Base-by-base conservation (phyloP, 2,888 invertebrate genomes). In the Lutraria lutraria region DNA sequence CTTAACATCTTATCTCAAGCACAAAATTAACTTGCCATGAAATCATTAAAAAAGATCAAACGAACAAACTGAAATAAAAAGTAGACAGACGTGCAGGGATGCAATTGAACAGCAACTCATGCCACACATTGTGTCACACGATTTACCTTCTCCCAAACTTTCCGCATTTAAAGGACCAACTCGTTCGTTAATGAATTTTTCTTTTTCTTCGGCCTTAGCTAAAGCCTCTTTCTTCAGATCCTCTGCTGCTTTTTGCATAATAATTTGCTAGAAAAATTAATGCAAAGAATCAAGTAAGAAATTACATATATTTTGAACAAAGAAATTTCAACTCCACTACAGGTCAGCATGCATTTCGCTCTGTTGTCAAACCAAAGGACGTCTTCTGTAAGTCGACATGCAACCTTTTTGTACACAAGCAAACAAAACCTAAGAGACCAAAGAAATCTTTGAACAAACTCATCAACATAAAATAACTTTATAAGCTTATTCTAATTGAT, bases 201-300 rank as follows among this genome's bases (percentile, higher is more conserved):
- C 96, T 92, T 96, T 96, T 97, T 99, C 99, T 94, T 99, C 99
- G 90, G 99, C 99, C 97, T 99, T 99, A 97, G 99, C 98, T 97
- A 99, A 99, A 97, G 99, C 99, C 97, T 99, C 99, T 97, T 99
- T 99, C 97, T 99, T 99, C 97, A 99, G 97, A 97, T 99, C 99
- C 97, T 99, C 99, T 95, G 99, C 99, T 97, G 99, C 99, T 98
- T 99, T 99, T 97, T 99, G 99, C 98, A 99, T 99, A 97, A 99
- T 98, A 98, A 99, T 97, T 97, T 99, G 98, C 99, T 99, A 97
- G 56, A 96, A 94, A 85, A 85, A 63, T 76, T n/a, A 81, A 85
- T 53, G 43, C 43, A 52, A n/a, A 83, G 6, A 21, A 34, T 31
- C 31, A 76, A 31, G 19, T 76, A 76, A 76, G 34, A 56, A 31